phyloP scores from a whole-genome alignment of 1,140 invertebrate genomes.

The Drosophila ironensis region DNA sequence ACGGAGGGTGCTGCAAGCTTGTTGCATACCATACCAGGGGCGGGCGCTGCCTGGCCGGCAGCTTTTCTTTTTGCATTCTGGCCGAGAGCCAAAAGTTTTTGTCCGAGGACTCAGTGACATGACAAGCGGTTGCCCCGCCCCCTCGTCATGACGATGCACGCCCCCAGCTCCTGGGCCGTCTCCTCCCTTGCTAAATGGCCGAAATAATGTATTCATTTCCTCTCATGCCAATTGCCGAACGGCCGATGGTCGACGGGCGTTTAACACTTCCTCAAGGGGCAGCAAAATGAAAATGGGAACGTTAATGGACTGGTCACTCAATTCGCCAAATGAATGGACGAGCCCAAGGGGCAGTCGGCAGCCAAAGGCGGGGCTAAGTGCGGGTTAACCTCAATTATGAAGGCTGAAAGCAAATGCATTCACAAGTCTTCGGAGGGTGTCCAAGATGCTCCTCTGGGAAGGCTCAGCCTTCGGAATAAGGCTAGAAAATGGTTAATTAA shows the following conservation, averaged over 20 bases:
- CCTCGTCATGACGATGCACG: no score
- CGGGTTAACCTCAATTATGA: slow-evolving; percentile 18
- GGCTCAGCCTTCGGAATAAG: slow-evolving; percentile 12
- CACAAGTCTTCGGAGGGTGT: slow-evolving; percentile 2
- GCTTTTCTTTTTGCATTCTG: slow-evolving; percentile 52
- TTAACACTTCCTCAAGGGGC: slow-evolving; percentile 41
- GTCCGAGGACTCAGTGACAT: slow-evolving; percentile 44
- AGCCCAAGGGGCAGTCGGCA: background rate
- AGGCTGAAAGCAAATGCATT: slow-evolving; percentile 13
- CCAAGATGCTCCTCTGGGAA: slow-evolving; percentile 1
- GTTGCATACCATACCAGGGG: background rate
- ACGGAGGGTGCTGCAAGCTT: background rate
- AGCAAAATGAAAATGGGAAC: slow-evolving; percentile 25
- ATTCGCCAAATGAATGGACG: slow-evolving; percentile 11
- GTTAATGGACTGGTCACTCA: slow-evolving; percentile 48
- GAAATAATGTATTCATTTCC: slow-evolving; percentile 48
- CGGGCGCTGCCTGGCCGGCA: background rate
- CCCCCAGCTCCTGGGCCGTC: no score
- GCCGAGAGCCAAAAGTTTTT: slow-evolving; percentile 52
- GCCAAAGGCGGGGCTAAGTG: background rate
- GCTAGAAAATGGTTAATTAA: no score
- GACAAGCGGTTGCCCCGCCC: slow-evolving; percentile 23
- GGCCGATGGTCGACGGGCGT: slow-evolving; percentile 9
- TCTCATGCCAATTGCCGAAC: slow-evolving; percentile 34
- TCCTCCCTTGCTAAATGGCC: slow-evolving; percentile 25